Evolutionary conservation across 2,113 vertebrate genomes (phyloP).

Genomic region (Emydocephalus ijimae): DNA sequence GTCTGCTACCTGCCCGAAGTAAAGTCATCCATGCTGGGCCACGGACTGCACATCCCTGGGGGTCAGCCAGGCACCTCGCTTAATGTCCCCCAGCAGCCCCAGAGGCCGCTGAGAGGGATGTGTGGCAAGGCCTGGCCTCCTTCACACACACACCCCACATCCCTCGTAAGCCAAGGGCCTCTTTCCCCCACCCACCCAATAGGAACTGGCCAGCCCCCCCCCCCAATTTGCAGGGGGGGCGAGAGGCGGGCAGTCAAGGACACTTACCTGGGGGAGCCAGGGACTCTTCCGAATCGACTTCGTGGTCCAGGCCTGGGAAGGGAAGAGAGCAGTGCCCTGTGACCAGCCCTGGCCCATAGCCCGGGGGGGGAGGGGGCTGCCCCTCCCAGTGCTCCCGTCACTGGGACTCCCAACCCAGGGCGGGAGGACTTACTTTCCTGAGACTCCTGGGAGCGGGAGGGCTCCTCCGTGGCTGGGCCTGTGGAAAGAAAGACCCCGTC

Average conservation of each 20-base stretch:
- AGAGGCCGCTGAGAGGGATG: neutral
- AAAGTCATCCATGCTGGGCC: neutral
- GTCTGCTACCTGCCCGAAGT: neutral
- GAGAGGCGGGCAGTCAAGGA: neutral
- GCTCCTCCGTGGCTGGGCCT: neutral
- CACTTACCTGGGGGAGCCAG: constrained; percentile 28
- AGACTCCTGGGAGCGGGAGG: neutral
- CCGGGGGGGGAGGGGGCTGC: neutral
- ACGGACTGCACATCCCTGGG: neutral
- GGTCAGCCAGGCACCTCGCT: neutral
- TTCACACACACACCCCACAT: no score
- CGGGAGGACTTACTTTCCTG: constrained; percentile 20
- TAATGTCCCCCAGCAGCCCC: neutral
- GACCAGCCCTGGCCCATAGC: neutral
- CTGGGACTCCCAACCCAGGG: neutral
- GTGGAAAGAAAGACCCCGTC: neutral
- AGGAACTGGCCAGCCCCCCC: no score
- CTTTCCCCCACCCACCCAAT: neutral
- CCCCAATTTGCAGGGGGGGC: neutral
- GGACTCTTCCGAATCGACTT: constrained; percentile 28
- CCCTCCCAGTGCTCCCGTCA: rapidly evolving
- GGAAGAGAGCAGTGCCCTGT: neutral
- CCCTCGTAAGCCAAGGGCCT: neutral
- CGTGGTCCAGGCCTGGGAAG: constrained; percentile 12
- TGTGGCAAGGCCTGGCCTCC: no score